Conservation (phyloP, 2,113 vertebrate genomes). For the Dipodomys merriami region DNA sequence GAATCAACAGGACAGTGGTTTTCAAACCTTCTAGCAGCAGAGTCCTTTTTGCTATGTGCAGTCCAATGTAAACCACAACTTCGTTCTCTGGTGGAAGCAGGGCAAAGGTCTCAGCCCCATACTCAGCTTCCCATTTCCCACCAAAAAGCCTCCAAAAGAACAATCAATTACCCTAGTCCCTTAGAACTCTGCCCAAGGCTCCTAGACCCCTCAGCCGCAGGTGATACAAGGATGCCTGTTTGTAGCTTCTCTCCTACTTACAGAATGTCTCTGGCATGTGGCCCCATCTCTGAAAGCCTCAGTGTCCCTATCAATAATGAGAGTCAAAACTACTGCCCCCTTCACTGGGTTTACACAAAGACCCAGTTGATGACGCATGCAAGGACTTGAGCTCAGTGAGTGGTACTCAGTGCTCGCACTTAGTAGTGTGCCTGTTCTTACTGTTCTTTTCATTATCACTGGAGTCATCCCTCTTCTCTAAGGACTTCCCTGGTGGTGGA, state of each 20-base stretch:
- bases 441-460: background rate
- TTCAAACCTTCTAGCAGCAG: background rate
- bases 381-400: background rate
- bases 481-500: background rate
- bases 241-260: background rate
- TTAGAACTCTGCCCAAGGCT: background rate
- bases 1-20: background rate
- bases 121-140: background rate
- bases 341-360: background rate
- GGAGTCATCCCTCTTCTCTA: background rate
- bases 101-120: background rate
- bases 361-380: background rate
- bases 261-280: background rate
- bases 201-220: background rate
- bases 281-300: background rate
- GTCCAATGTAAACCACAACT: background rate
- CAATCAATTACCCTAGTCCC: background rate
- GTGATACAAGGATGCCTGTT: background rate
- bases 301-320: background rate
- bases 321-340: background rate
- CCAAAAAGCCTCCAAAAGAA: background rate
- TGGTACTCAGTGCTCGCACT: background rate
- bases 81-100: background rate
- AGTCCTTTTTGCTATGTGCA: background rate
- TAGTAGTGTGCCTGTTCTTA: background rate